Evolutionary conservation across 1,140 invertebrate species (phyloP).

Genomic region (Microplitis mediator): DNA sequence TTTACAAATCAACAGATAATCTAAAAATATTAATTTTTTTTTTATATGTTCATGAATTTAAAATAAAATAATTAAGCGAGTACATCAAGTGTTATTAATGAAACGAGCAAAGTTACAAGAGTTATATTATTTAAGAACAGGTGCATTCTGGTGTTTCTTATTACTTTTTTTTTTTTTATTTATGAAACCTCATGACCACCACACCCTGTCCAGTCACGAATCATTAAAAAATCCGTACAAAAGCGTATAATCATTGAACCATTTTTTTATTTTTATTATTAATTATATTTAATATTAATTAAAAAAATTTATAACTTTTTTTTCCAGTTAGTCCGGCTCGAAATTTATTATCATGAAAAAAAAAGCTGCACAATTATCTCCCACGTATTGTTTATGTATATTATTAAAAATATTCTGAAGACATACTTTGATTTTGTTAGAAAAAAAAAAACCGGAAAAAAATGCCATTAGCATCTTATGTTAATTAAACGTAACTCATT

Average conservation of each 20-base stretch:
- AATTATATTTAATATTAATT: neutral
- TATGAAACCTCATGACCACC: neutral
- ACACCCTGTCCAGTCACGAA: slow-evolving; percentile 12
- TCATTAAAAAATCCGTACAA: slow-evolving; percentile 23
- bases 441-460: neutral
- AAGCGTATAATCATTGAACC: neutral
- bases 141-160: neutral
- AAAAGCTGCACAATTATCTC: slow-evolving; percentile 2
- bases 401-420: neutral
- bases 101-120: neutral
- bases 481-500: slow-evolving; percentile 14
- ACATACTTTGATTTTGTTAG: slow-evolving; percentile 9
- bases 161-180: neutral
- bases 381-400: neutral
- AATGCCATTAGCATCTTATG: neutral
- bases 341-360: neutral
- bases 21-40: neutral
- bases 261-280: slow-evolving; percentile 8
- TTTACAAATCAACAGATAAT: neutral
- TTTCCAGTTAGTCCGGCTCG: slow-evolving; percentile 1
- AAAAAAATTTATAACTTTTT: neutral
- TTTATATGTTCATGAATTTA: neutral
- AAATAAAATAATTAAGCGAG: neutral
- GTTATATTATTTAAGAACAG: neutral
- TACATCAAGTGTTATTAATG: neutral